A percentile compares a stretch with the other conserved stretches of the same genome.
These are phyloP conservation scores for Tachysurus vachellii DNA, from an alignment of 2,113 vertebrate genomes.

Conservation along the genomic window DNA sequence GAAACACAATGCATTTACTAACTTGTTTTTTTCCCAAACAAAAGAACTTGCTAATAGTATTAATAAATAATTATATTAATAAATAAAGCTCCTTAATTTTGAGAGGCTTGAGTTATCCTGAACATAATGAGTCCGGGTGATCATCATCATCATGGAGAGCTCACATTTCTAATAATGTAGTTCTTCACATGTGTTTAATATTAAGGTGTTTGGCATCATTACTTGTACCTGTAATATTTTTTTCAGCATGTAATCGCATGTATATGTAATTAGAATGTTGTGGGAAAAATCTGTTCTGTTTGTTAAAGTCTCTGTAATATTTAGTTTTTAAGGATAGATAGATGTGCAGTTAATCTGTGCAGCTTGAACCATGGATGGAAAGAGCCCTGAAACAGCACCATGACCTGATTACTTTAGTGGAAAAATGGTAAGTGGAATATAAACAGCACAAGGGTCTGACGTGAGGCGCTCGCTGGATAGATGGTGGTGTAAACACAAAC, in stretches of 20 bases:
- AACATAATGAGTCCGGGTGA: neutral
- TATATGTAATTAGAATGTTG: neutral
- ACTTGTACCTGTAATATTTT: neutral
- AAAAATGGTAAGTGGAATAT: conserved; percentile 20
- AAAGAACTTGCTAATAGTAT: neutral
- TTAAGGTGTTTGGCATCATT: neutral
- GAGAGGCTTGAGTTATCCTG: neutral
- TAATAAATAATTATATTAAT: conserved; percentile 5
- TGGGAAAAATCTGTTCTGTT: neutral
- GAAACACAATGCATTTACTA: neutral
- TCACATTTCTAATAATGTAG: neutral
- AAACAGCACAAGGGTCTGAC: conserved; percentile 18
- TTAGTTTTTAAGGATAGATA: neutral
- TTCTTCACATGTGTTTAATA: neutral
- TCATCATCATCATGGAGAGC: neutral
- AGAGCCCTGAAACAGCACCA: neutral
- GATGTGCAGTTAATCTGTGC: neutral
- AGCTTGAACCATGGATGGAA: neutral
- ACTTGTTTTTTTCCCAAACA: neutral
- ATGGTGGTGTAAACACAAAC: neutral
- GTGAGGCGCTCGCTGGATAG: neutral
- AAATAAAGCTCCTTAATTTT: neutral
- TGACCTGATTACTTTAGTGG: conserved; percentile 4
- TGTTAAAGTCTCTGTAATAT: neutral
- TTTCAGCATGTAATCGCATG: neutral